These are phyloP conservation scores for Alethe diademata DNA, from an alignment of 2,113 vertebrate species.

Conservation along the genomic window DNA sequence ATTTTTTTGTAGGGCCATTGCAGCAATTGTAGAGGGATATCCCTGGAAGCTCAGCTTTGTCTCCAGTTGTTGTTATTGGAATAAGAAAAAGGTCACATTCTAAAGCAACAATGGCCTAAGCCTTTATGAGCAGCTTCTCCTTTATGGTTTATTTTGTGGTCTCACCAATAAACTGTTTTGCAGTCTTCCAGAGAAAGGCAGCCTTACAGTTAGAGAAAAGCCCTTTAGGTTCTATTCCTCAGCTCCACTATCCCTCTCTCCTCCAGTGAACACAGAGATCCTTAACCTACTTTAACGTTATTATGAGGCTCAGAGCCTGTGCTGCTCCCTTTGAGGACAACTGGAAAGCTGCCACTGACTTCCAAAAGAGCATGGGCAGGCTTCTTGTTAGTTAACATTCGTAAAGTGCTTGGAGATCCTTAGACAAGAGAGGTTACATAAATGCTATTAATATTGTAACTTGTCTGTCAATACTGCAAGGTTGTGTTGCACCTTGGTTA, in stretches of 20 bases:
- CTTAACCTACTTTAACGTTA: constrained; percentile 50
- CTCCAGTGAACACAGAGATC: constrained; percentile 27
- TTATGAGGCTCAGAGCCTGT: constrained; percentile 30
- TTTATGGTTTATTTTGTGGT: neutral
- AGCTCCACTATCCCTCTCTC: neutral
- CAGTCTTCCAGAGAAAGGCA: constrained; percentile 7
- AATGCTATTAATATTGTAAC: neutral
- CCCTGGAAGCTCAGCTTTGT: neutral
- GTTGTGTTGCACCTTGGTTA: neutral
- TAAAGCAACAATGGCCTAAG: neutral
- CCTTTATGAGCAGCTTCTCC: neutral
- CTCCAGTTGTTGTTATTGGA: neutral
- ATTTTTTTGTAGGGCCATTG: neutral
- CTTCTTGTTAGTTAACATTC: neutral
- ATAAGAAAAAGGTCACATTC: constrained; percentile 22
- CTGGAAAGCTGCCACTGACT: constrained; percentile 60
- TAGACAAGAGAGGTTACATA: constrained; percentile 32
- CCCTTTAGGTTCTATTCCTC: constrained; percentile 10
- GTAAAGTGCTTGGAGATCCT: constrained; percentile 2
- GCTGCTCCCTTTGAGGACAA: constrained; percentile 43
- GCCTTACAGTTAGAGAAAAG: neutral
- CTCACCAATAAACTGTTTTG: constrained; percentile 6
- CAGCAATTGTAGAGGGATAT: neutral
- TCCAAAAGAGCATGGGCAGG: constrained; percentile 35
- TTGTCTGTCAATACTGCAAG: neutral